These are phyloP conservation scores for Vidua chalybeata DNA, from an alignment of 2,113 vertebrate species.

Conservation along the genomic window DNA sequence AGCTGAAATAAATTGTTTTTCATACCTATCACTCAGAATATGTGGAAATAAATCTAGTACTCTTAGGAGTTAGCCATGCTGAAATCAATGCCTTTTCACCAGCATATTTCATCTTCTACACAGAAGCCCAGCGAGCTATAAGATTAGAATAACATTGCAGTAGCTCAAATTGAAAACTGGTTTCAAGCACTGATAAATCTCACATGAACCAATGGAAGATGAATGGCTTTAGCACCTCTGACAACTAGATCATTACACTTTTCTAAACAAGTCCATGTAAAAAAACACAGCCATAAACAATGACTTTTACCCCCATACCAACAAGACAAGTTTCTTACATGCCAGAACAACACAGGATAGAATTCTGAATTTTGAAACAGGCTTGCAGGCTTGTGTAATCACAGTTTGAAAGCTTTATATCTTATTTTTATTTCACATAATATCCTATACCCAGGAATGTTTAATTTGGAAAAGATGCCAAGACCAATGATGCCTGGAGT, in stretches of 20 bases:
- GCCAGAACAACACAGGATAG: background rate
- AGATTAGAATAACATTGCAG: background rate
- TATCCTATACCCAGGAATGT: background rate
- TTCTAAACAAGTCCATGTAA: background rate
- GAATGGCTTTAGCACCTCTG: background rate
- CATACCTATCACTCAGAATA: background rate
- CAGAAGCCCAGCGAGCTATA: background rate
- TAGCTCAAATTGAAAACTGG: background rate
- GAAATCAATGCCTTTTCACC: background rate
- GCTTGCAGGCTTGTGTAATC: background rate
- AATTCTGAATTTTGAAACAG: background rate
- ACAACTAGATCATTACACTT: background rate
- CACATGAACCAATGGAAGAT: background rate
- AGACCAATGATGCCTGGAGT: background rate
- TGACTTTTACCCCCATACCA: background rate
- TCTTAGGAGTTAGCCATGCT: background rate
- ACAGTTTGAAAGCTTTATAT: background rate
- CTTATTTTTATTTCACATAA: background rate
- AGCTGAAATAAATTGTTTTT: background rate
- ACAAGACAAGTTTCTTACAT: background rate
- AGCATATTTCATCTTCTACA: fast-evolving
- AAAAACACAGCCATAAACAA: background rate
- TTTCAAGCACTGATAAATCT: background rate
- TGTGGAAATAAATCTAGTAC: background rate
- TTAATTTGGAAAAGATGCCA: background rate